Evolutionary conservation across 2,797 vertebrate genomes (phyloP), one percentile per base, ranked within the genome.

Genomic region (Podarcis siculus): DNA sequence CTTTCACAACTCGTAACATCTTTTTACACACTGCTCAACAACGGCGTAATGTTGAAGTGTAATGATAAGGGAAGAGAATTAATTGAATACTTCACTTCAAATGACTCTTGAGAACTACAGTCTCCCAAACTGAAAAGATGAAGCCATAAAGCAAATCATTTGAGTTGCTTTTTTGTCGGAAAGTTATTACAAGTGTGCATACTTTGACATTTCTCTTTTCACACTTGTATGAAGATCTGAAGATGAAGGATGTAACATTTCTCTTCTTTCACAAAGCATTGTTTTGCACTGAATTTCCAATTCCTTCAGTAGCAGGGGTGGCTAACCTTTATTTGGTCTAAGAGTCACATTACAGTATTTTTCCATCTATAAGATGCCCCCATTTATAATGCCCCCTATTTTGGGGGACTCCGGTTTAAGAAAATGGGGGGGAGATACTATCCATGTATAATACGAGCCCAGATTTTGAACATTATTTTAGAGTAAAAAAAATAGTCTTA

Each of bases 71-170:
- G 35, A 42, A 87, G 37, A 37, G 10, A 80, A 84, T 73, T 75
- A 61, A 83, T 83, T 37, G 73, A 79, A 73, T 73, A 86, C 55
- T 72, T 90, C 64, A 82, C 23, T 83, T 89, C 73, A 85, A 83
- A 64, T 73, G 55, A 13, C 82, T 84, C 81, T 87, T 75, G 85
- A 87, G 77, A 84, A 83, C 27, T 17, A 6, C 75, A 75, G 58
- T 23, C 32, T 76, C 73, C 58, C 42, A 37, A 37, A 55, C 10
- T 81, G 78, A 85, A 75, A 79, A 80, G 76, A 79, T 61, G 42
- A 87, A 75, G 67, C 39, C 49, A 45, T 87, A 55, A 76, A 87
- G 69, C 25, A 35, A 64, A 79, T n/a, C 32, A 1, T 79, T 76
- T 79, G 42, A 32, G 37, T 12, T 73, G 27, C 27, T 83, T 87